Conservation (phyloP, 2,888 invertebrate species). For the Tiliacea aurago region DNA sequence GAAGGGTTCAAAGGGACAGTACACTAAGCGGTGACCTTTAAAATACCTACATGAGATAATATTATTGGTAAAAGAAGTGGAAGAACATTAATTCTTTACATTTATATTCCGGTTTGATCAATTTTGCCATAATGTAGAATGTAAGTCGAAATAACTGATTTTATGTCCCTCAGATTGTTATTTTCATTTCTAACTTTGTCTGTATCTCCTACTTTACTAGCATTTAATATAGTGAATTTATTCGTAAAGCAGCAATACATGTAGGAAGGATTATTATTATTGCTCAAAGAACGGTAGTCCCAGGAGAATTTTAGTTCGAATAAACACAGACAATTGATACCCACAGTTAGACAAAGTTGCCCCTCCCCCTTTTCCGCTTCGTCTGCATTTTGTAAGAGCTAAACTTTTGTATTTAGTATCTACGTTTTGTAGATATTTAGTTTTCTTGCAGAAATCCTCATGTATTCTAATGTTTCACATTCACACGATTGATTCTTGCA, state of each 20-base stretch:
- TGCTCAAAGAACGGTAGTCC: constrained; percentile 33
- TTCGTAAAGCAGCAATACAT: constrained; percentile 17
- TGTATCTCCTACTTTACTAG: constrained; percentile 7
- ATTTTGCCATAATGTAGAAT: constrained; percentile 31
- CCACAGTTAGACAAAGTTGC: constrained; percentile 54
- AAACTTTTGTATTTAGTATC: constrained; percentile 46
- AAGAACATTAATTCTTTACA: constrained; percentile 7
- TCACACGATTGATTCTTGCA: constrained; percentile 69
- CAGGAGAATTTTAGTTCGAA: constrained; percentile 40
- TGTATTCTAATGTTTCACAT: constrained; percentile 60
- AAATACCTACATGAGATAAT: constrained; percentile 42
- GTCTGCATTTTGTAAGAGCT: constrained; percentile 54
- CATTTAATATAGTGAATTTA: constrained; percentile 32
- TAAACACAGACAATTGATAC: constrained; percentile 60
- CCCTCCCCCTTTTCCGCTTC: constrained; percentile 42
- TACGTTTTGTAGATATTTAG: constrained; percentile 50
- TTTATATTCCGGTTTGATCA: constrained; percentile 18
- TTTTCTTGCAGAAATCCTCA: constrained; percentile 39
- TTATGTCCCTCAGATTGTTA: constrained; percentile 40
- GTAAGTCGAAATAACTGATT: constrained; percentile 23
- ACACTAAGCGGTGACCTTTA: constrained; percentile 31
- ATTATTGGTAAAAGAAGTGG: constrained; percentile 17
- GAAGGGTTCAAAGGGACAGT: constrained; percentile 41
- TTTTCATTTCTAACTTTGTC: constrained; percentile 30
- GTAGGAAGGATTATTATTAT: constrained; percentile 37